A percentile compares a stretch with the other conserved stretches of the same genome.
Conservation (phyloP, 2,888 invertebrate species). For the Zaprionus bogoriensis region DNA sequence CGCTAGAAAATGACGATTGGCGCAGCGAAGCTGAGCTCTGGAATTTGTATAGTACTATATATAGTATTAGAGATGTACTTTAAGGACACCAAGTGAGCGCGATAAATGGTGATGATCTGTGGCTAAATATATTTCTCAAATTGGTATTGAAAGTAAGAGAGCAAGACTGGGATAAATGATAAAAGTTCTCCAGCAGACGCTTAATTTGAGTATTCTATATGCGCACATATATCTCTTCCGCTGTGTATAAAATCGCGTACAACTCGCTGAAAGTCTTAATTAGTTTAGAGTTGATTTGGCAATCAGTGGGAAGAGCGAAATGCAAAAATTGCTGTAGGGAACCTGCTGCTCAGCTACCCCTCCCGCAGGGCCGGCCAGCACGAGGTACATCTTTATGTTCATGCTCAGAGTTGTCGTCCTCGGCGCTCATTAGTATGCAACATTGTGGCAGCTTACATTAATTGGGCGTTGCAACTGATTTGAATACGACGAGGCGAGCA, state of each 20-base stretch:
- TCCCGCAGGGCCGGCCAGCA: slow-evolving; percentile 8
- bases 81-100: no score
- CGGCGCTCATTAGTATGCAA: slow-evolving; percentile 74
- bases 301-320: background rate
- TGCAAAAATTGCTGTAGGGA: slow-evolving; percentile 1
- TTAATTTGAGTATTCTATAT: no score
- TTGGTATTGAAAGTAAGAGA: background rate
- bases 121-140: no score
- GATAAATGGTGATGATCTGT: no score
- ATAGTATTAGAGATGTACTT: no score
- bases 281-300: background rate
- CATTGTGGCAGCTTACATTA: slow-evolving; percentile 76
- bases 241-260: no score
- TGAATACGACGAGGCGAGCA: slow-evolving; percentile 62
- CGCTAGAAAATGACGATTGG: no score
- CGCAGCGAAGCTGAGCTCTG: no score
- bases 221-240: no score
- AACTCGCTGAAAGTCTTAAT: background rate
- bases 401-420: slow-evolving; percentile 23
- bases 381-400: slow-evolving; percentile 46
- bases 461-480: slow-evolving; percentile 80
- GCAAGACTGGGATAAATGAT: no score
- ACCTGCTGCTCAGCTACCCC: background rate
- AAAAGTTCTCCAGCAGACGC: no score
- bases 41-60: no score